Evolutionary conservation across 2,113 vertebrate genomes (phyloP).

Genomic region (Petroica traversi): DNA sequence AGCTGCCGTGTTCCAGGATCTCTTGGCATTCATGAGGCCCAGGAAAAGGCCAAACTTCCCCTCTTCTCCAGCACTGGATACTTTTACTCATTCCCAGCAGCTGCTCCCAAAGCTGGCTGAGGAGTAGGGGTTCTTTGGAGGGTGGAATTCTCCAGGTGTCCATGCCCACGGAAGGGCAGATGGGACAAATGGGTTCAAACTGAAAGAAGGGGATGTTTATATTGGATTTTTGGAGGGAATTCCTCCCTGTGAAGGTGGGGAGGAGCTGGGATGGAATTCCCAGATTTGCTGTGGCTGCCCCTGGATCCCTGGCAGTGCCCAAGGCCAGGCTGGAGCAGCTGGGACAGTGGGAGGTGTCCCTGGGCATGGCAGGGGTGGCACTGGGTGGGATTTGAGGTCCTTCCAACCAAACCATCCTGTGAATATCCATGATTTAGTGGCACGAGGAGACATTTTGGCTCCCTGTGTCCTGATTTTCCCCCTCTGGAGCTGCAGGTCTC

Average conservation of each 20-base stretch:
- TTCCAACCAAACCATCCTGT: neutral
- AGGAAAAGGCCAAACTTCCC: neutral
- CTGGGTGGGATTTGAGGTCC: rapidly evolving
- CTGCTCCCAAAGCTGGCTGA: rapidly evolving
- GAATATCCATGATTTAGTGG: neutral
- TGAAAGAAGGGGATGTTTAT: too few species aligned
- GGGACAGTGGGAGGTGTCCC: neutral
- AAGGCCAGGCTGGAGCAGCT: rapidly evolving
- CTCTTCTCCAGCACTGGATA: neutral
- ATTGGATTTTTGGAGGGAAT: neutral
- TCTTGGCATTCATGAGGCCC: too few species aligned
- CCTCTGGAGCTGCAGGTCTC: too few species aligned
- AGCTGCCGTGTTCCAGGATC: neutral
- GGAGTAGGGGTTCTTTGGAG: rapidly evolving
- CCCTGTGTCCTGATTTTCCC: rapidly evolving
- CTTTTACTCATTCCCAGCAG: rapidly evolving
- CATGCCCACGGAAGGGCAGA: neutral
- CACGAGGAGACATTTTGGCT: neutral
- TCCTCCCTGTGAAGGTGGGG: neutral
- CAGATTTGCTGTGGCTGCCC: neutral
- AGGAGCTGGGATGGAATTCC: neutral
- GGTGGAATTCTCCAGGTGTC: neutral
- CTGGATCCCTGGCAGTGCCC: neutral
- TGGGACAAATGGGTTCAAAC: neutral
- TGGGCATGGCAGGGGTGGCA: neutral